These are phyloP conservation scores for Pyrrhia umbra DNA, from an alignment of 2,888 invertebrate species.

Conservation along the genomic window DNA sequence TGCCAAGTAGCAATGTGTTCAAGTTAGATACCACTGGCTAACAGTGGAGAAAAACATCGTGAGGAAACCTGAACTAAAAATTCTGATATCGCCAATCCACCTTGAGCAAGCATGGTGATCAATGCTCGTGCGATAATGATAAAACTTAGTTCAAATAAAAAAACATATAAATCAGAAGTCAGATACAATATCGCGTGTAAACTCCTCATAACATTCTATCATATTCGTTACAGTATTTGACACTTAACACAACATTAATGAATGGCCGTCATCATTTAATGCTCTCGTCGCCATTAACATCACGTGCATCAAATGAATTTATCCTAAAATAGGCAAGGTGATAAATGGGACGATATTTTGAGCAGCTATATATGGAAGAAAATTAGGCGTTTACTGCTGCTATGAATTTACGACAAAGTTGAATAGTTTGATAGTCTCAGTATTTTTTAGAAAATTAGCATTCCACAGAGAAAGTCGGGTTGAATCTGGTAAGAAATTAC, in stretches of 20 bases:
- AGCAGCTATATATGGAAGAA: constrained; percentile 12
- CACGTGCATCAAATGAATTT: constrained; percentile 56
- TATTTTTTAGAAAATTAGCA: too few species aligned
- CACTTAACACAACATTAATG: constrained; percentile 42
- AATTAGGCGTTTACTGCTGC: constrained; percentile 13
- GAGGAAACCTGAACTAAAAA: too few species aligned
- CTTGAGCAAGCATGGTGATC: too few species aligned
- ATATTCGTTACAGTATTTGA: constrained; percentile 33
- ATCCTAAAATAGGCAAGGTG: constrained; percentile 51
- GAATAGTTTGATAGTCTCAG: not conserved
- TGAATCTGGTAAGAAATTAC: too few species aligned
- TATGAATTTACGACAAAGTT: not conserved
- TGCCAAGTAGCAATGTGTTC: too few species aligned
- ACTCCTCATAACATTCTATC: constrained; percentile 2
- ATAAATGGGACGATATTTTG: constrained; percentile 54
- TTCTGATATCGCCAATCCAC: too few species aligned
- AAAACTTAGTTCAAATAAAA: not conserved
- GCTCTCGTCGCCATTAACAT: constrained; percentile 53
- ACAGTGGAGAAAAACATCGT: too few species aligned
- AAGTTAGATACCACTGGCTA: too few species aligned
- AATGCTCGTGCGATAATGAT: too few species aligned
- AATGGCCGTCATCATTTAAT: constrained; percentile 46
- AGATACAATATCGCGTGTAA: constrained; percentile 25
- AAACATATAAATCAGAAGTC: constrained; percentile 1
- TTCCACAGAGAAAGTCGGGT: too few species aligned